Percentiles rank a stretch among this genome's conserved stretches.
phyloP scores from a whole-genome alignment of 2,888 invertebrate genomes.

The Apamea epomidion region DNA sequence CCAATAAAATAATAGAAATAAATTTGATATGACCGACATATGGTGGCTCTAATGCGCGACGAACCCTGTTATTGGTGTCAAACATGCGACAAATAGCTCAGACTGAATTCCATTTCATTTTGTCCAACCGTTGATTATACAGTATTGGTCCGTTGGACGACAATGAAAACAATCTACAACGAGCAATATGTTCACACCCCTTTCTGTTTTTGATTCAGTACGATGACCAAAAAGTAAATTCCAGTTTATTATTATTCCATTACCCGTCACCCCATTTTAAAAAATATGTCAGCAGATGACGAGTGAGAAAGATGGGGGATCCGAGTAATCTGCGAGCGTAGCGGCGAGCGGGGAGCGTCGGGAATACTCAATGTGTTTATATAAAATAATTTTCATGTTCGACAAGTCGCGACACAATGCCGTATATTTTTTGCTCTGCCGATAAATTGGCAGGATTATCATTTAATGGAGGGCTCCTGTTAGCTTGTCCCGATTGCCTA shows the following conservation, averaged over 20 bases:
- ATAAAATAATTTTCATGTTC: slow-evolving; percentile 91
- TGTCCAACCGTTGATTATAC: slow-evolving; percentile 88
- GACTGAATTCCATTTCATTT: slow-evolving; percentile 86
- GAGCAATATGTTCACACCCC: slow-evolving; percentile 89
- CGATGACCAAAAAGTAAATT: slow-evolving; percentile 90
- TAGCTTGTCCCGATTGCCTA: slow-evolving; percentile 88
- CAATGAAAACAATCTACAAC: slow-evolving; percentile 88
- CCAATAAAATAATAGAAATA: slow-evolving; percentile 91
- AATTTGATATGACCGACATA: slow-evolving; percentile 91
- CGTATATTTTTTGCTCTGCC: slow-evolving; percentile 88
- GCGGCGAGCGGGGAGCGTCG: slow-evolving; percentile 77
- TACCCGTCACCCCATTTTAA: slow-evolving; percentile 89
- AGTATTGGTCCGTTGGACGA: slow-evolving; percentile 87
- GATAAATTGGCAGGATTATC: slow-evolving; percentile 90
- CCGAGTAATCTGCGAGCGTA: slow-evolving; percentile 81
- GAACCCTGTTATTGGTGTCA: slow-evolving; percentile 90
- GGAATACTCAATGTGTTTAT: slow-evolving; percentile 90
- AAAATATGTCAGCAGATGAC: slow-evolving; percentile 90
- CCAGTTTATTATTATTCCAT: slow-evolving; percentile 91
- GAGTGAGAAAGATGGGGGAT: slow-evolving; percentile 82
- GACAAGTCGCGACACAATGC: slow-evolving; percentile 89
- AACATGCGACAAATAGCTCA: slow-evolving; percentile 90
- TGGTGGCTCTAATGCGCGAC: slow-evolving; percentile 88
- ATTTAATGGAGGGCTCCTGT: slow-evolving; percentile 91
- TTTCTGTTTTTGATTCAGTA: slow-evolving; percentile 87